A percentile compares a stretch with the other conserved stretches of the same genome.
Conservation (phyloP, 2,888 invertebrate species). For the Psococerastis gibbosa region DNA sequence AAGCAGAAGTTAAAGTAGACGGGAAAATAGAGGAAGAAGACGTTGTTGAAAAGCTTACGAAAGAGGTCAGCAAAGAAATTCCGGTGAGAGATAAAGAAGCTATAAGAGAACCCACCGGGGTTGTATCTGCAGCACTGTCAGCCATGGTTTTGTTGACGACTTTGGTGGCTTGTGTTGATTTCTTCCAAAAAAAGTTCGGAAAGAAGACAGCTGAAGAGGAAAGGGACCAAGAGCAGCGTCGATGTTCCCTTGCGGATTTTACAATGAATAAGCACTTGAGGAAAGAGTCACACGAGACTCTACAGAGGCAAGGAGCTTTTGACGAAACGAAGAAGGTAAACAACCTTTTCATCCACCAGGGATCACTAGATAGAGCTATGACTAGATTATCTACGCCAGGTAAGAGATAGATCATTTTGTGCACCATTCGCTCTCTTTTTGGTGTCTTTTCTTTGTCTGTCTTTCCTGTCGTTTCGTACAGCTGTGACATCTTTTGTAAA, state of each 20-base stretch:
- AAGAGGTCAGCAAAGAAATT: neutral
- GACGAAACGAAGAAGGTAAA: conserved; percentile 6
- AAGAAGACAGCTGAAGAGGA: neutral
- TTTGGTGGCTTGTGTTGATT: neutral
- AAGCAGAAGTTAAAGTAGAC: neutral
- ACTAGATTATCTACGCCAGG: neutral
- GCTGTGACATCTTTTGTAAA: neutral
- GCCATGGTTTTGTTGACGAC: neutral
- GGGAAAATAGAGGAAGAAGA: neutral
- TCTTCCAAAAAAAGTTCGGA: neutral
- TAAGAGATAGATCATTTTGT: neutral
- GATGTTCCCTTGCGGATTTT: conserved; percentile 3
- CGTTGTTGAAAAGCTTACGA: neutral
- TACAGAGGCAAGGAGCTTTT: conserved; percentile 7
- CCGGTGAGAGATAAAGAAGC: neutral
- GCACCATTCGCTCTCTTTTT: neutral
- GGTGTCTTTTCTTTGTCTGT: neutral
- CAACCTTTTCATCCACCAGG: conserved; percentile 3
- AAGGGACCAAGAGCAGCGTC: neutral
- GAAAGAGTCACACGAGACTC: conserved; percentile 1
- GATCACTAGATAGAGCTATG: conserved; percentile 9
- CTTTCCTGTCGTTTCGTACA: neutral
- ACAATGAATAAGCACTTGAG: conserved; percentile 1
- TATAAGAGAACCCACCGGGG: neutral
- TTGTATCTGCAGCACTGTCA: neutral